Evolutionary conservation across 1,140 invertebrate genomes (phyloP).

Genomic region (Cydia fagiglandana): DNA sequence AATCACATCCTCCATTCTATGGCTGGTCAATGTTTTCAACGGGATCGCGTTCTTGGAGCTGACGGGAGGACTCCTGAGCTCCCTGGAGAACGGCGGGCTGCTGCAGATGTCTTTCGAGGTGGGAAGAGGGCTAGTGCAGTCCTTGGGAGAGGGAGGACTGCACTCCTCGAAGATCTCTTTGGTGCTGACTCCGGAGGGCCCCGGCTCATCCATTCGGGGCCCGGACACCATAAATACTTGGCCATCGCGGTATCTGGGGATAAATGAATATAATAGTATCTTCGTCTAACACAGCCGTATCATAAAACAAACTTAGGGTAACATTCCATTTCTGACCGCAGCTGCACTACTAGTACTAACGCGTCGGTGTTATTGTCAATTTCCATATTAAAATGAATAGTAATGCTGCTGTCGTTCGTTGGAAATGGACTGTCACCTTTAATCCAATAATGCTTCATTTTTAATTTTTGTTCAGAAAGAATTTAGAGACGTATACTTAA

Average conservation of each 20-base stretch:
- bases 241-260: constrained; percentile 51
- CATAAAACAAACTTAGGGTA: too few relatives aligned
- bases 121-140: not conserved
- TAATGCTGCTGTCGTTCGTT: too few relatives aligned
- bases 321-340: too few relatives aligned
- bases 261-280: constrained; percentile 15
- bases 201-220: constrained; percentile 40
- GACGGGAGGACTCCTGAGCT: not conserved
- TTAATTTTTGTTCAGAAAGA: too few relatives aligned
- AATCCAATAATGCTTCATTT: too few relatives aligned
- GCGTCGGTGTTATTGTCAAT: too few relatives aligned
- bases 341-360: too few relatives aligned
- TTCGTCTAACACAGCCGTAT: too few relatives aligned
- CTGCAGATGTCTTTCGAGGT: not conserved
- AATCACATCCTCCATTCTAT: not conserved
- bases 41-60: not conserved
- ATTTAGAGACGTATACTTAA: too few relatives aligned
- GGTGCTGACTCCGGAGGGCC: constrained; percentile 49
- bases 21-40: not conserved
- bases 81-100: not conserved
- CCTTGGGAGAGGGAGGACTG: not conserved
- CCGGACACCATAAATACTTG: constrained; percentile 54
- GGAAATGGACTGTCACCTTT: too few relatives aligned
- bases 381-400: too few relatives aligned
- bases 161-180: constrained; percentile 30